Evolutionary conservation across 2,797 vertebrate genomes (phyloP).

Genomic region (Odontamblyopus rebecca): DNA sequence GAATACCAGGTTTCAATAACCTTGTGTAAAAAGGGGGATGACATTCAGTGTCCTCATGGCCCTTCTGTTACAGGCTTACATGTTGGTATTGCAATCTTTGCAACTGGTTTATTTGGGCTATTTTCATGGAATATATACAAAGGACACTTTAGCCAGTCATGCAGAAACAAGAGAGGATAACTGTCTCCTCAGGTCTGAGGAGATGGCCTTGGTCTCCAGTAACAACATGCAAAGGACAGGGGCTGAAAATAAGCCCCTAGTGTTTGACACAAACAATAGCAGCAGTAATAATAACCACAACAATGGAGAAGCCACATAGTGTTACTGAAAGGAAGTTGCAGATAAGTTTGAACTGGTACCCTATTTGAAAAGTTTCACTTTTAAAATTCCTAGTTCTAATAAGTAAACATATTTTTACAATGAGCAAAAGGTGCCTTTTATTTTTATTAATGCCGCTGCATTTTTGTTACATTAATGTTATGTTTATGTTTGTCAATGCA

Average conservation of each 20-base stretch:
- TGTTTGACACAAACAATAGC: slow-evolving; percentile 14
- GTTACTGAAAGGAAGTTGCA: slow-evolving; percentile 4
- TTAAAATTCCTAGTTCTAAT: too few species aligned
- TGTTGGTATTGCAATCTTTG: slow-evolving; percentile 47
- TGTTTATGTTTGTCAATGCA: not conserved
- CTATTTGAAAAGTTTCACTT: not conserved
- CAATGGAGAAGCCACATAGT: not conserved
- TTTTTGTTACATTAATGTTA: not conserved
- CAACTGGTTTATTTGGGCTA: slow-evolving; percentile 57
- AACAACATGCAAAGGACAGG: not conserved
- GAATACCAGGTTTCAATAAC: slow-evolving; percentile 55
- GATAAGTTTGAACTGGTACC: not conserved
- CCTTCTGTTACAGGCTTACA: slow-evolving; percentile 51
- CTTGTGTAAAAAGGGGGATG: not conserved
- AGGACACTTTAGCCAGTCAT: slow-evolving; percentile 60
- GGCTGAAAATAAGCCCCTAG: slow-evolving; percentile 46
- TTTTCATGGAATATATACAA: slow-evolving; percentile 76
- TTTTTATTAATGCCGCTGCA: not conserved
- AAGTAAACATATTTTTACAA: not conserved
- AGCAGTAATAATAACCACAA: slow-evolving; percentile 56
- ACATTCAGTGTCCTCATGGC: not conserved
- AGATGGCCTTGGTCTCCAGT: not conserved
- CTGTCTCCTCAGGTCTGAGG: slow-evolving; percentile 1
- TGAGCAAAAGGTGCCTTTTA: not conserved
- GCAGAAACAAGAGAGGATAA: slow-evolving; percentile 10